A percentile compares a stretch with the other conserved stretches of the same genome.
phyloP scores from a whole-genome alignment of 1,140 invertebrate species.

The Epicauta chinensis region DNA sequence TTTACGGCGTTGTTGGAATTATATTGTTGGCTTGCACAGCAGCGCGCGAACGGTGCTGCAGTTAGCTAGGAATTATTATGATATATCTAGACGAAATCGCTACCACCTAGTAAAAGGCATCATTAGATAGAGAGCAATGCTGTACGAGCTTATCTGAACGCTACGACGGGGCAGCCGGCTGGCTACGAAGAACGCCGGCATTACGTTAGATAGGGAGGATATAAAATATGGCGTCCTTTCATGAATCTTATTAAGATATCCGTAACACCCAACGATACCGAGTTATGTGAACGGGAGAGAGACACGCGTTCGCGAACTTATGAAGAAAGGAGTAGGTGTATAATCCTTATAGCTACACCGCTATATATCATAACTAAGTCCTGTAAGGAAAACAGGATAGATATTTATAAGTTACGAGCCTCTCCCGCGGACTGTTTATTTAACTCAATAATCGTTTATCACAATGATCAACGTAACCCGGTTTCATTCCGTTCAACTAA shows the following conservation, averaged over 20 bases:
- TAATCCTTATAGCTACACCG: conserved; percentile 45
- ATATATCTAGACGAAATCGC: conserved; percentile 48
- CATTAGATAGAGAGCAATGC: conserved; percentile 27
- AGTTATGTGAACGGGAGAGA: conserved; percentile 35
- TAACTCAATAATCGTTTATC: conserved; percentile 45
- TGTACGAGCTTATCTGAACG: conserved; percentile 31
- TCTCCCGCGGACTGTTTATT: conserved; percentile 41
- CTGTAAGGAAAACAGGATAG: conserved; percentile 45
- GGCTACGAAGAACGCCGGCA: conserved; percentile 27
- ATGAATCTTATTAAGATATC: conserved; percentile 68
- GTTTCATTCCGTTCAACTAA: neutral
- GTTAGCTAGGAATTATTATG: conserved; percentile 49
- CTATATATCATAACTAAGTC: conserved; percentile 44
- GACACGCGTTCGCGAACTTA: conserved; percentile 39
- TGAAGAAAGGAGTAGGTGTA: conserved; percentile 46
- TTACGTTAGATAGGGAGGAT: conserved; percentile 47
- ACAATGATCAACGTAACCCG: conserved; percentile 22
- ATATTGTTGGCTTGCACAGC: conserved; percentile 51
- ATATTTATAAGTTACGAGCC: conserved; percentile 44
- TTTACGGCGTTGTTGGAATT: conserved; percentile 59
- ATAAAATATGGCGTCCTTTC: conserved; percentile 65
- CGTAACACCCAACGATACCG: conserved; percentile 43
- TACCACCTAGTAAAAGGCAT: conserved; percentile 26
- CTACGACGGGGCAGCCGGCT: conserved; percentile 26
- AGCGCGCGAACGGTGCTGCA: conserved; percentile 39